Percentiles rank a stretch among this genome's conserved stretches.
Evolutionary conservation across 53 echinoderm and acorn worm species (phyloP).

Genomic region (Mesocentrotus franciscanus): DNA sequence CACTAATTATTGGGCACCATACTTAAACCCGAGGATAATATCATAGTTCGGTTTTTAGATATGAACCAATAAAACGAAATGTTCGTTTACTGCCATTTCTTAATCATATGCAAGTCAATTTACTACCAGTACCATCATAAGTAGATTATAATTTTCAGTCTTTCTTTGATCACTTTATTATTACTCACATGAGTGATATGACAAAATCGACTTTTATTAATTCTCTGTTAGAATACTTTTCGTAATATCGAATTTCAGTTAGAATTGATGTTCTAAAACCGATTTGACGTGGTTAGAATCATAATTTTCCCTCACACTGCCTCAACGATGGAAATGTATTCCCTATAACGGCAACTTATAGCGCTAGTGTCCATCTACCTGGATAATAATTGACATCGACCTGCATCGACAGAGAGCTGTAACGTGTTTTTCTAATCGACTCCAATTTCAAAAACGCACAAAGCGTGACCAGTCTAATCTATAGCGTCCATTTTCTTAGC

Average conservation of each 20-base stretch:
- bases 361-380: neutral
- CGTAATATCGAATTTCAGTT: neutral
- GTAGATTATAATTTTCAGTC: too few relatives aligned
- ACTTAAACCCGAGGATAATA: too few relatives aligned
- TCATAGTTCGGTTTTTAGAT: too few relatives aligned
- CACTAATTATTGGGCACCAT: neutral
- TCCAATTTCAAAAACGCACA: constrained; percentile 35
- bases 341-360: neutral
- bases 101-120: too few relatives aligned
- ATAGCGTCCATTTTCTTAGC: constrained; percentile 33
- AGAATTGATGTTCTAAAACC: neutral
- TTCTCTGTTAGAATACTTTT: too few relatives aligned
- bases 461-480: constrained; percentile 24
- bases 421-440: constrained; percentile 49
- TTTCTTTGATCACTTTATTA: too few relatives aligned
- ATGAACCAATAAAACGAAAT: too few relatives aligned
- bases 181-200: too few relatives aligned
- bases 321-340: neutral
- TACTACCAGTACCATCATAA: too few relatives aligned
- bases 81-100: too few relatives aligned
- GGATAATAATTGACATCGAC: constrained; percentile 5
- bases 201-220: too few relatives aligned
- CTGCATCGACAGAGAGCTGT: neutral
- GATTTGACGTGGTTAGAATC: neutral
- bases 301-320: neutral